Conservation (phyloP, 2,113 vertebrate species). For the Calidris pygmaea region DNA sequence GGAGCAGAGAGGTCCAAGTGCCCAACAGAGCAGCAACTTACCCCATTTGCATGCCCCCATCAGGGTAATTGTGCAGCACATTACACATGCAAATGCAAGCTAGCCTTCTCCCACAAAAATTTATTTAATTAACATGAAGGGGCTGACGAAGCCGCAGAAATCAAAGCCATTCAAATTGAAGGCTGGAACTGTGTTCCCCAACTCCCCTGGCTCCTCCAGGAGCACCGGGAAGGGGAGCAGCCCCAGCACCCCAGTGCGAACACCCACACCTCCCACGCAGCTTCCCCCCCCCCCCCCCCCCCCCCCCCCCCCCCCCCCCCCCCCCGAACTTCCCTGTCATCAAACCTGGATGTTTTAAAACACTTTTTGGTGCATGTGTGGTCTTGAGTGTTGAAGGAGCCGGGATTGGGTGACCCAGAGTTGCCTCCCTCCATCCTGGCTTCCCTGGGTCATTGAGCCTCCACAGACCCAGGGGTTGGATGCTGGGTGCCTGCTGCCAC, state of each 20-base stretch:
- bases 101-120: conserved; percentile 39
- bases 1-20: background rate
- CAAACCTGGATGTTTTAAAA: background rate
- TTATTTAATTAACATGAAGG: conserved; percentile 45
- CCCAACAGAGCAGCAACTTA: background rate
- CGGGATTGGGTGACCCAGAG: background rate
- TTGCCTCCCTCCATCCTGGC: rapidly evolving
- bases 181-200: background rate
- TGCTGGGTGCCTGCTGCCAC: background rate
- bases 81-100: conserved; percentile 4
- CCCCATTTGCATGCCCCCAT: conserved; percentile 14
- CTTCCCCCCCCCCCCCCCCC: rapidly evolving
- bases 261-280: rapidly evolving
- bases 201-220: background rate
- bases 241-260: background rate
- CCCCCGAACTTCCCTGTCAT: rapidly evolving
- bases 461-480: rapidly evolving
- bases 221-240: background rate
- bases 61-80: conserved; percentile 29
- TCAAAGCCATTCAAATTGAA: conserved; percentile 68
- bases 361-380: background rate
- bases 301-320: rapidly evolving
- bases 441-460: background rate
- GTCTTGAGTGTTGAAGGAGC: background rate
- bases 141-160: background rate